Conservation (phyloP, 2,797 vertebrate genomes). For the Karalla daura region DNA sequence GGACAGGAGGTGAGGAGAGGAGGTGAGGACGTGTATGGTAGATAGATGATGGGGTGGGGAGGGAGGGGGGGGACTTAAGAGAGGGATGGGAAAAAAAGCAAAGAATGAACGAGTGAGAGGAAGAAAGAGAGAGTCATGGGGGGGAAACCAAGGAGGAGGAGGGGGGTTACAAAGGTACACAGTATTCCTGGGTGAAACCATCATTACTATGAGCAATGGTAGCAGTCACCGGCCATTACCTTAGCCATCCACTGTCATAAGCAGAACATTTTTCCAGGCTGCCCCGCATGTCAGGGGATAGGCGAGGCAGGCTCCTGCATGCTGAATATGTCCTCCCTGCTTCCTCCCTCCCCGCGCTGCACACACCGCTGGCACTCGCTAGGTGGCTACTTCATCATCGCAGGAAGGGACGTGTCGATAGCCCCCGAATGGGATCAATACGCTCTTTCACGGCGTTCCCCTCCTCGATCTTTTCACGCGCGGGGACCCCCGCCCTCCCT, state of each 20-base stretch:
- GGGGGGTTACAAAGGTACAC: conserved; percentile 70
- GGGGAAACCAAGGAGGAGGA: conserved; percentile 12
- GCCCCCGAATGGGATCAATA: conserved; percentile 71
- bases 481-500: too few species aligned
- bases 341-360: conserved; percentile 24
- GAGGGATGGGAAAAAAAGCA: conserved; percentile 45
- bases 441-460: conserved; percentile 36
- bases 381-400: conserved; percentile 73
- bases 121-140: conserved; percentile 31
- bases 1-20: conserved; percentile 22
- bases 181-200: conserved; percentile 82
- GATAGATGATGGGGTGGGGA: conserved; percentile 51
- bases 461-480: conserved; percentile 35
- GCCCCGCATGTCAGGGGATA: conserved; percentile 64
- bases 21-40: conserved; percentile 29
- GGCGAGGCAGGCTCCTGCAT: conserved; percentile 73
- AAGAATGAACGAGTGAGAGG: conserved; percentile 29
- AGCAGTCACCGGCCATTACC: conserved; percentile 86
- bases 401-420: conserved; percentile 74
- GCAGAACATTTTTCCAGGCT: conserved; percentile 79
- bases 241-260: conserved; percentile 86
- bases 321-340: conserved; percentile 76
- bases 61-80: conserved; percentile 28
- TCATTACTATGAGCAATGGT: conserved; percentile 87
- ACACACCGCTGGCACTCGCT: conserved; percentile 42